These are phyloP conservation scores for Sitta europaea DNA, from an alignment of 2,113 vertebrate species.

Conservation along the genomic window DNA sequence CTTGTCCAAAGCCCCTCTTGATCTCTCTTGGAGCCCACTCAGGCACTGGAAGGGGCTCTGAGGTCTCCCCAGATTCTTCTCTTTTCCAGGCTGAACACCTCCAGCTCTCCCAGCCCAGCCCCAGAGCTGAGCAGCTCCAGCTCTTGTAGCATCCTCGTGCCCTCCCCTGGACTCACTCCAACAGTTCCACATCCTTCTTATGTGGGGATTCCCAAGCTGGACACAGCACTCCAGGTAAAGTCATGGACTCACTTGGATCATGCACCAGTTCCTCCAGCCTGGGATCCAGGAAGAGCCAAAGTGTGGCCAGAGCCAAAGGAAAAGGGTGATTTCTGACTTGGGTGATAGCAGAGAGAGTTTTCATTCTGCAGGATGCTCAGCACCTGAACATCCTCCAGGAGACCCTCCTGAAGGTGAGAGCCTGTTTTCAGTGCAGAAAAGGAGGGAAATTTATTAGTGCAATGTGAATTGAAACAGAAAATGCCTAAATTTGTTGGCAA, in stretches of 20 bases:
- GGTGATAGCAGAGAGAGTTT: not conserved
- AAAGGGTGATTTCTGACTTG: not conserved
- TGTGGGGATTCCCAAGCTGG: not conserved
- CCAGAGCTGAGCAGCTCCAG: not conserved
- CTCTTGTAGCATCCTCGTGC: not conserved
- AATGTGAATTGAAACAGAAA: slow-evolving; percentile 3
- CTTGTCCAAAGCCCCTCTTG: not conserved
- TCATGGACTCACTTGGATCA: rapidly evolving
- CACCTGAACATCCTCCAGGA: too few relatives aligned
- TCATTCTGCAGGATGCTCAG: not conserved
- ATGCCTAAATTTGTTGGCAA: not conserved
- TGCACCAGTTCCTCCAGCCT: not conserved
- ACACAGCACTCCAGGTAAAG: not conserved
- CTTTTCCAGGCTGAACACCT: not conserved
- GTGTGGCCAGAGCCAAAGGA: not conserved
- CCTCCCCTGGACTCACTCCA: not conserved
- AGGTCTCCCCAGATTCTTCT: not conserved
- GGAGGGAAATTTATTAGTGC: not conserved
- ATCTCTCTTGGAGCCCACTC: not conserved
- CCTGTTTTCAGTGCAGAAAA: not conserved
- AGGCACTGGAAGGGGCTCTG: not conserved
- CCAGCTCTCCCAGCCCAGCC: not conserved
- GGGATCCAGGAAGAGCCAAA: not conserved
- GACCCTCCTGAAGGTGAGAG: not conserved
- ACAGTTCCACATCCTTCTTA: rapidly evolving